These are phyloP conservation scores for Junco hyemalis DNA, from an alignment of 2,113 vertebrate species.

Conservation along the genomic window DNA sequence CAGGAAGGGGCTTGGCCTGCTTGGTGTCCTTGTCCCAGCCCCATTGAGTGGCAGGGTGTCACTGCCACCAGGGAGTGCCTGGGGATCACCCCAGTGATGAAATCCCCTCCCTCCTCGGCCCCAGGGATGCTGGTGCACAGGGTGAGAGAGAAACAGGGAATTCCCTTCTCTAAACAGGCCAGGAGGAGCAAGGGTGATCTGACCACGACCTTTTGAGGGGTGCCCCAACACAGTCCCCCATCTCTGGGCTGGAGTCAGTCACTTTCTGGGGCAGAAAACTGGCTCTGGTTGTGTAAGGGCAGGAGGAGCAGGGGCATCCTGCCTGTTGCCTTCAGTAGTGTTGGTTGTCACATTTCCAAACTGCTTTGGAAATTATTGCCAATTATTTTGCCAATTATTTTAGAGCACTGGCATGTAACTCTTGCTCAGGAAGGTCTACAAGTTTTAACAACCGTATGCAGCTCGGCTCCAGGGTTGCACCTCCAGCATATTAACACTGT, in stretches of 20 bases:
- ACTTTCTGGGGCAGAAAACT: neutral
- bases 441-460: neutral
- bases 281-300: neutral
- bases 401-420: neutral
- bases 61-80: neutral
- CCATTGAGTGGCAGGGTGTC: neutral
- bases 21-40: neutral
- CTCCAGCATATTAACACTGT: neutral
- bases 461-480: neutral
- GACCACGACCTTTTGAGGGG: neutral
- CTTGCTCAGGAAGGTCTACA: neutral
- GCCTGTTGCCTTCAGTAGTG: neutral
- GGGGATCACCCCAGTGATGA: neutral
- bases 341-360: neutral
- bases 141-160: neutral
- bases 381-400: neutral
- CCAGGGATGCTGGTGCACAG: neutral
- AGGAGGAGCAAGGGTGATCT: neutral
- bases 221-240: neutral
- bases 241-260: neutral
- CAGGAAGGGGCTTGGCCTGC: neutral
- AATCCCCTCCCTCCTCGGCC: neutral
- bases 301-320: neutral
- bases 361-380: neutral
- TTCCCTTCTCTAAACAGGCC: neutral